Evolutionary conservation across 2,113 vertebrate species (phyloP).

Genomic region (Etheostoma cragini): DNA sequence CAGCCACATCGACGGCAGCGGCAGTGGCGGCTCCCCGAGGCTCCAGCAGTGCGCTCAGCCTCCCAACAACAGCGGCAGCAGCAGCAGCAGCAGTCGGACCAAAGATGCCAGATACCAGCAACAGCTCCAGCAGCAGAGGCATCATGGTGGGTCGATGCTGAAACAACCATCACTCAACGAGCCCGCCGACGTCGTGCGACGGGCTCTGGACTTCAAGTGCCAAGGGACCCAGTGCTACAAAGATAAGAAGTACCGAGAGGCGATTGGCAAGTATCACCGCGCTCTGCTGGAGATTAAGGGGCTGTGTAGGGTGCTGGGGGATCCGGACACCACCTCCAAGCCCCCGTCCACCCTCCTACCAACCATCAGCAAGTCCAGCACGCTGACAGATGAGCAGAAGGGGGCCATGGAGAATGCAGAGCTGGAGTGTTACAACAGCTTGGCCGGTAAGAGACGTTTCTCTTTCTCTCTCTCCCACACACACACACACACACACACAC

Average conservation of each 20-base stretch:
- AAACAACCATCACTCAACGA: slow-evolving; percentile 79
- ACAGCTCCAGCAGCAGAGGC: slow-evolving; percentile 69
- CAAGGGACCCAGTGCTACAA: slow-evolving; percentile 98
- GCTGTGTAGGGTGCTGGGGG: slow-evolving; percentile 87
- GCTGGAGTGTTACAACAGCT: slow-evolving; percentile 98
- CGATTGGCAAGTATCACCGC: slow-evolving; percentile 98
- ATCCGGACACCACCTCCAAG: slow-evolving; percentile 81
- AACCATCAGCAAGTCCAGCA: slow-evolving; percentile 76
- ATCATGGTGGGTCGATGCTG: slow-evolving; percentile 75
- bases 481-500: neutral
- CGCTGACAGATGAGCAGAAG: slow-evolving; percentile 93
- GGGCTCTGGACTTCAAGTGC: slow-evolving; percentile 95
- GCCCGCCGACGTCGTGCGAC: slow-evolving; percentile 87
- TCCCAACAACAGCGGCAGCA: slow-evolving; percentile 64
- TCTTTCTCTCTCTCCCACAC: neutral
- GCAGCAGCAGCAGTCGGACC: slow-evolving; percentile 69
- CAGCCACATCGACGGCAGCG: slow-evolving; percentile 48
- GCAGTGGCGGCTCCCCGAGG: slow-evolving; percentile 67
- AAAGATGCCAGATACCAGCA: slow-evolving; percentile 77
- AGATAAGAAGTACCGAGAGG: slow-evolving; percentile 98
- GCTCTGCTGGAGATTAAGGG: slow-evolving; percentile 97
- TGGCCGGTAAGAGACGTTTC: slow-evolving; percentile 87
- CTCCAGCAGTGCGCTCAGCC: slow-evolving; percentile 77
- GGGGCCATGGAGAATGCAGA: slow-evolving; percentile 93
- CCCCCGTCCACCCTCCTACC: slow-evolving; percentile 75